Base-by-base conservation (phyloP, 2,797 vertebrate species). In the Mastacembelus armatus region DNA sequence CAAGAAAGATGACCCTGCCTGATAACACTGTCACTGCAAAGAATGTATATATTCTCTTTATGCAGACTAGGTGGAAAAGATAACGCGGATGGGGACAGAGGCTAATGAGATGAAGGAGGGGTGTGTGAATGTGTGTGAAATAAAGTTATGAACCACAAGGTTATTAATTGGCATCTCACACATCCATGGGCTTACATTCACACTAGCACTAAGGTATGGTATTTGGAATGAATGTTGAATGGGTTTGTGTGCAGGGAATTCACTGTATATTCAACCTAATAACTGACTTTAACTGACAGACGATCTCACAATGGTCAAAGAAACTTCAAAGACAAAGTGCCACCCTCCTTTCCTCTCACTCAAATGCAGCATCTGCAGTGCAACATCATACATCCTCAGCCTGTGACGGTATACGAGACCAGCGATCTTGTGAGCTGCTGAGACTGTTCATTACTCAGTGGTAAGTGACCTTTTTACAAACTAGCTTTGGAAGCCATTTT, bases 401-500 rank as follows among this genome's bases (percentile, higher is more conserved):
- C 56, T 27, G 19, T 22, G 62, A 74, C 27, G 55, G 54, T 67
- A 64, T n/a, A 50, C 61, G 61, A 64, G 43, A 77, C 68, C 58
- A 54, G 60, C 29, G 5, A 67, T 81, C 76, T 79, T 75, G 45
- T 85, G 78, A 82, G 66, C 74, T 69, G 18, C 44, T 22, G 83
- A 85, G 84, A 77, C 71, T 71, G 78, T 88, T 87, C 86, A 90
- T 92, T 88, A 90, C 81, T 77, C 83, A 74, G 78, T 63, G 72
- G 67, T 81, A 73, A 85, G 78, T 90, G 87, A 92, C 90, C 90
- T 92, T 91, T n/a, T 91, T 83, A 85, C 79, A 88, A 86, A 89
- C 82, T 80, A 78, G 87, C 84, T 85, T 85, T 75, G 84, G 85
- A 89, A 84, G 80, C 88, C 85, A 89, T 85, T 89, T 89, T 89